Conservation (phyloP, 1,140 invertebrate genomes). For the Elymnias hypermnestra region DNA sequence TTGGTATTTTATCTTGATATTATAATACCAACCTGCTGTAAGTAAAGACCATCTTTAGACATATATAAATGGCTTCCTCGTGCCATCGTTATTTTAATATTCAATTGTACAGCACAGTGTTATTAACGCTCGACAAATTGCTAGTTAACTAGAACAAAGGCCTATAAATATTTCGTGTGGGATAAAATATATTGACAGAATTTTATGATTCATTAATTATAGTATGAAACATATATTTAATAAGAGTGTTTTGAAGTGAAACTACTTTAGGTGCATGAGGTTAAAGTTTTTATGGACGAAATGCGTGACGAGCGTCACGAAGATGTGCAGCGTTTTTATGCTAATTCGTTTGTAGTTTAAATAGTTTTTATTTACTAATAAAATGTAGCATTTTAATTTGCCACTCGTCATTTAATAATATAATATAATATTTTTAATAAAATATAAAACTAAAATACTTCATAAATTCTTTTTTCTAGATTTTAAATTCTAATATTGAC, state of each 20-base stretch:
- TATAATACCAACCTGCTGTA: constrained; percentile 56
- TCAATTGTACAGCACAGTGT: constrained; percentile 11
- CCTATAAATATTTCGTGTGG: background rate
- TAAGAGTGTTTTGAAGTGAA: no score
- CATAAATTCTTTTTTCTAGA: no score
- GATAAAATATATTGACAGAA: background rate
- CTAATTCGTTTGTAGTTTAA: no score
- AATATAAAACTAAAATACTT: no score
- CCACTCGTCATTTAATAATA: no score
- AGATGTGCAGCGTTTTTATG: no score
- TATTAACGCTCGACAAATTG: constrained; percentile 11
- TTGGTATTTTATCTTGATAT: constrained; percentile 51
- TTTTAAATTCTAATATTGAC: no score
- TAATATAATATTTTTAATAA: background rate
- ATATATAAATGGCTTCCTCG: constrained; percentile 42
- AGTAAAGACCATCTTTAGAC: constrained; percentile 36
- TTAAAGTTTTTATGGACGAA: no score
- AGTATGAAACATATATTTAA: background rate
- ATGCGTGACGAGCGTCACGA: no score
- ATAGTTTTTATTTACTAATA: background rate
- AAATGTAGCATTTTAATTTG: no score
- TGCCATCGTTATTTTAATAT: constrained; percentile 32
- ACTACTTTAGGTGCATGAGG: no score
- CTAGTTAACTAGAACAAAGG: constrained; percentile 14
- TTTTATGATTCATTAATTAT: background rate